Conservation (phyloP, 1,140 invertebrate genomes). For the Neodiprion pinetum region DNA sequence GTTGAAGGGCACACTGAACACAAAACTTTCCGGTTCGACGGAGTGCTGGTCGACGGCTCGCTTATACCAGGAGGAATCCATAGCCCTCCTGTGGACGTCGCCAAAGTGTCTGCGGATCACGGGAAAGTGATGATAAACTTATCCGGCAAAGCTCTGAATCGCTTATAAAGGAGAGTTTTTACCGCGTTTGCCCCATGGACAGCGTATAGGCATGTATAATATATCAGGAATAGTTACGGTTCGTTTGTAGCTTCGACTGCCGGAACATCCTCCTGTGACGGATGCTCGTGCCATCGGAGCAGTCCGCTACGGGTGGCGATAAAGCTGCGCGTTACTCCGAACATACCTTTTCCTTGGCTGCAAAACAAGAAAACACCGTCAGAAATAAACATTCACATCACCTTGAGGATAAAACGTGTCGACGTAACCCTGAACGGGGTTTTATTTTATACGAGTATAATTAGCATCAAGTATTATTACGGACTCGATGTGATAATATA, state of each 20-base stretch:
- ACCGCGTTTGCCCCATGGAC: neutral
- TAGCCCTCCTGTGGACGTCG: constrained; percentile 80
- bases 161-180: neutral
- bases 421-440: too few relatives aligned
- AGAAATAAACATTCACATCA: neutral
- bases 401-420: neutral
- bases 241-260: constrained; percentile 63
- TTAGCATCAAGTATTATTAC: too few relatives aligned
- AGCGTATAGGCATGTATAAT: constrained; percentile 10
- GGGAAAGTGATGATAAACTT: neutral
- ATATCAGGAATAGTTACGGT: constrained; percentile 63
- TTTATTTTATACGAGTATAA: too few relatives aligned
- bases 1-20: constrained; percentile 90
- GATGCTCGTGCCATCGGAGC: constrained; percentile 82
- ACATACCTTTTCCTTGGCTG: constrained; percentile 86
- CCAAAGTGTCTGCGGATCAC: constrained; percentile 75
- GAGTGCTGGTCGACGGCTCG: constrained; percentile 89
- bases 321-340: constrained; percentile 83
- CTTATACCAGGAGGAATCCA: constrained; percentile 92
- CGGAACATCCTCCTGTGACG: constrained; percentile 65
- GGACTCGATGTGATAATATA: too few relatives aligned
- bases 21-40: constrained; percentile 87
- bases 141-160: neutral
- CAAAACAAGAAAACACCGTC: constrained; percentile 55
- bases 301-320: constrained; percentile 90